Percentiles rank a stretch among this genome's conserved stretches.
Conservation (phyloP, 2,113 vertebrate species). For the Ammodramus savannarum region DNA sequence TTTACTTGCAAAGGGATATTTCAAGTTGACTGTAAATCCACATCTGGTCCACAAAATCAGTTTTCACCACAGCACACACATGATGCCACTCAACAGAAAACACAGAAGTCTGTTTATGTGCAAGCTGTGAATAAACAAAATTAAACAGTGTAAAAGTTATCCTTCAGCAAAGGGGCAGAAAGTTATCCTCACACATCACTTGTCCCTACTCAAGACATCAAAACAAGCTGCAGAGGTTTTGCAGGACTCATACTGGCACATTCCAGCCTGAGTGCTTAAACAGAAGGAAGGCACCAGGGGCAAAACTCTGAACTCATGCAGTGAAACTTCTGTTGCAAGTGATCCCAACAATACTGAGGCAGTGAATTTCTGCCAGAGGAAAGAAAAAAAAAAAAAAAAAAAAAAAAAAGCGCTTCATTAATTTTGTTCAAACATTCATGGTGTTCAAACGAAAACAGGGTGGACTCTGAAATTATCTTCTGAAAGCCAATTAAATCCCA, state of each 20-base stretch:
- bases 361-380: constrained; percentile 11
- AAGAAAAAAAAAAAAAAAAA: not conserved
- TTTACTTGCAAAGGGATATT: constrained; percentile 27
- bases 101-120: not conserved
- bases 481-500: constrained; percentile 49
- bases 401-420: not conserved
- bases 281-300: not conserved
- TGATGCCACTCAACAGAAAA: constrained; percentile 31
- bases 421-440: constrained; percentile 6
- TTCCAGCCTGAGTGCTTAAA: not conserved
- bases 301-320: constrained; percentile 11
- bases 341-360: not conserved
- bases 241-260: not conserved
- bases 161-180: not conserved
- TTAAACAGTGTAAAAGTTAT: not conserved
- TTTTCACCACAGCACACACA: not conserved
- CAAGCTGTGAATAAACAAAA: not conserved
- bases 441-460: constrained; percentile 46
- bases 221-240: not conserved
- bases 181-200: not conserved
- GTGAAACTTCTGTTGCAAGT: constrained; percentile 23
- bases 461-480: constrained; percentile 48
- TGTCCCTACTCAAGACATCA: not conserved
- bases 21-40: constrained; percentile 39
- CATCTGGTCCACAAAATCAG: constrained; percentile 27